phyloP scores from a whole-genome alignment of 2,888 invertebrate species.

The Callosobruchus maculatus region DNA sequence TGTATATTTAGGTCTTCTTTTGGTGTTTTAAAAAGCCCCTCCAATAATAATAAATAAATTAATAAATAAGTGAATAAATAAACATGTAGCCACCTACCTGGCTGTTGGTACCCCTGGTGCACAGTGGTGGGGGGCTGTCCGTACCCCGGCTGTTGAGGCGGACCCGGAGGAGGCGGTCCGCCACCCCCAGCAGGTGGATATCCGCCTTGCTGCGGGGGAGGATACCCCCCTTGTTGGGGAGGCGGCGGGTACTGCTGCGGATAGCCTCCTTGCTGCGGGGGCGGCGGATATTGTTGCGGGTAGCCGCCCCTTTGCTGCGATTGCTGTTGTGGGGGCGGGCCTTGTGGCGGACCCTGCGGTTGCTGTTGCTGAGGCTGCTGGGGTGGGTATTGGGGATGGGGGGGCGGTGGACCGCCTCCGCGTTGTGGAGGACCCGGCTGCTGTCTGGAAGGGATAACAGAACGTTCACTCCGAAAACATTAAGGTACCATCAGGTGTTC shows the following conservation, averaged over 20 bases:
- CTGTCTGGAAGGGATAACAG: slow-evolving; percentile 22
- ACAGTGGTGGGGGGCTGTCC: slow-evolving; percentile 61
- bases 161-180: slow-evolving; percentile 65
- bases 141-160: slow-evolving; percentile 60
- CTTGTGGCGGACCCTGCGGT: not conserved
- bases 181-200: slow-evolving; percentile 58
- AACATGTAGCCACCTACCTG: slow-evolving; percentile 35
- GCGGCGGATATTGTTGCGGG: slow-evolving; percentile 37
- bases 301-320: slow-evolving; percentile 46
- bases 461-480: no score
- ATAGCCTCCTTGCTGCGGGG: slow-evolving; percentile 56
- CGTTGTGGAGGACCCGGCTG: slow-evolving; percentile 49
- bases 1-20: no score
- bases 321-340: slow-evolving; percentile 38
- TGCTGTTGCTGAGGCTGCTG: not conserved
- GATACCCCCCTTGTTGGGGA: slow-evolving; percentile 62
- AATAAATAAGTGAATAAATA: no score
- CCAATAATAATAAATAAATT: no score
- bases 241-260: slow-evolving; percentile 69
- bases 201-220: slow-evolving; percentile 61
- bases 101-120: slow-evolving; percentile 57
- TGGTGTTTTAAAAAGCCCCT: no score
- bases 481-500: no score
- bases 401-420: slow-evolving; percentile 47
- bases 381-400: not conserved